These are phyloP conservation scores for Plebejus anna DNA, from an alignment of 2,888 invertebrate genomes.

Conservation along the genomic window DNA sequence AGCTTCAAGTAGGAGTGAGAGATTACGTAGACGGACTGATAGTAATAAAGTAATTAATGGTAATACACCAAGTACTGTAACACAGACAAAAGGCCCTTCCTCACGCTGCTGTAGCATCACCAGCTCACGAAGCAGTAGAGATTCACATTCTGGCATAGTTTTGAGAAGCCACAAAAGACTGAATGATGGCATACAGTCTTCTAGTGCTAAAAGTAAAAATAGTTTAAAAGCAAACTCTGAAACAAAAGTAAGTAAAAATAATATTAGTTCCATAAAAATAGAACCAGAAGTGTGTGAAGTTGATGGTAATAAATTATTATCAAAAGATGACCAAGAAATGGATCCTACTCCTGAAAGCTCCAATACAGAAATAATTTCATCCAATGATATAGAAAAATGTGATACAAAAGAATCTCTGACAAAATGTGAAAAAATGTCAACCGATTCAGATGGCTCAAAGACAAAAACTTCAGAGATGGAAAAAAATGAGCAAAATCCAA, in stretches of 20 bases:
- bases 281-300: conserved; percentile 54
- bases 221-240: conserved; percentile 52
- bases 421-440: conserved; percentile 46
- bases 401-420: conserved; percentile 67
- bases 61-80: conserved; percentile 54
- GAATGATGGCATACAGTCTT: conserved; percentile 48
- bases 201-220: conserved; percentile 56
- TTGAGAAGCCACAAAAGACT: conserved; percentile 82
- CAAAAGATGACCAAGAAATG: conserved; percentile 47
- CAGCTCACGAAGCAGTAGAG: conserved; percentile 73
- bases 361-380: conserved; percentile 47
- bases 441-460: conserved; percentile 42
- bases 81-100: conserved; percentile 56
- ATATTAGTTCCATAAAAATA: conserved; percentile 51
- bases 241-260: conserved; percentile 53
- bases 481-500: conserved; percentile 51
- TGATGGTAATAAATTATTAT: conserved; percentile 46
- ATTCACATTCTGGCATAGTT: conserved; percentile 78
- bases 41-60: conserved; percentile 55
- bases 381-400: conserved; percentile 50
- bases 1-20: conserved; percentile 63
- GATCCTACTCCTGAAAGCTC: conserved; percentile 47
- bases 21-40: conserved; percentile 59
- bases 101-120: conserved; percentile 69
- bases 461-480: conserved; percentile 48